Evolutionary conservation across 2,888 invertebrate species (phyloP), one percentile per base, ranked within the genome.

Genomic region (Temnothorax ravouxi): DNA sequence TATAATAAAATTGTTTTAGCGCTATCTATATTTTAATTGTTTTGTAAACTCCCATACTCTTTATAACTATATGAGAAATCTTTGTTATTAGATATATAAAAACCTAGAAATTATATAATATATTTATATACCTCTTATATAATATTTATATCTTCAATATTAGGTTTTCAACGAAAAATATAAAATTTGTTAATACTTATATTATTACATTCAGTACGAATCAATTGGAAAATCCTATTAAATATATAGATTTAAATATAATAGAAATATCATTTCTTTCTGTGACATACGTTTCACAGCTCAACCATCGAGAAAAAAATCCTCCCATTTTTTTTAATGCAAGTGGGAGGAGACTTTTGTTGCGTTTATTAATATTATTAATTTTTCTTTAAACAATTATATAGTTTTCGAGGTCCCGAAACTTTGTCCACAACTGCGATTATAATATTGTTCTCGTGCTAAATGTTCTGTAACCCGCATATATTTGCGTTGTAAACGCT

Each of bases 191-290:
- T 93, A 93, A 93, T 93, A 93, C 92, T 93, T 89, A 88, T 88
- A 90, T 91, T 91, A 89, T 91, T 87, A 91, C 84, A 87, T 87
- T 89, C 91, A 91, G 86, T 91, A 90, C 89, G 84, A 72, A 85
- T 91, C 87, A 92, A 91, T 93, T 93, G 91, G 90, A 93, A 93
- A 92, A 92, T 91, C 92, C 92, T 93, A 92, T 91, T 92, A 93
- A 88, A 90, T 91, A 93, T 85, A 88, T 85, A 85, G 71, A 67
- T 84, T 88, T 89, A 90, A 91, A 90, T 90, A 91, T 67, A 87
- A 88, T 91, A 90, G 88, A 90, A 89, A 87, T 90, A 90, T 89
- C 84, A 84, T 88, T 82, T 88, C n/a, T 80, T 90, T 81, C 44
- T 84, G 89, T 91, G 89, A 91, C 91, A 91, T 88, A 89, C 88